These are phyloP conservation scores for Spodoptera frugiperda DNA, from an alignment of 1,140 invertebrate species.

Conservation along the genomic window DNA sequence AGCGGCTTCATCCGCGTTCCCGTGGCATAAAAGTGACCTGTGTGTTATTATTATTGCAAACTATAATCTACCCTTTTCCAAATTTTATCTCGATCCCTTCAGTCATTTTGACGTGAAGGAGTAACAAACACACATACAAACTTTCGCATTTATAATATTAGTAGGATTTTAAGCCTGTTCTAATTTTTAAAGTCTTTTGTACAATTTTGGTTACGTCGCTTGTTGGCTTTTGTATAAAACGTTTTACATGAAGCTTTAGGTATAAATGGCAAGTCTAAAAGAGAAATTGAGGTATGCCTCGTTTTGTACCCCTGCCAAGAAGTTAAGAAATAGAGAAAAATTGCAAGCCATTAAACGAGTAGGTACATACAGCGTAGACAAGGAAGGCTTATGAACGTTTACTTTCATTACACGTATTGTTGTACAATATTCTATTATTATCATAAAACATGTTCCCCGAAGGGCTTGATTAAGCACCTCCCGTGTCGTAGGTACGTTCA, in stretches of 20 bases:
- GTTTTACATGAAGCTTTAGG: conserved; percentile 15
- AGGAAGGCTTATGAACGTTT: conserved; percentile 2
- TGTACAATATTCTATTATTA: conserved; percentile 23
- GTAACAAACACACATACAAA: too few species aligned
- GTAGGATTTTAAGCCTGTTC: too few species aligned
- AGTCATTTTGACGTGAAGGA: too few species aligned
- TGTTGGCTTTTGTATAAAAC: not conserved
- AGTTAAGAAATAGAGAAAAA: conserved; percentile 38
- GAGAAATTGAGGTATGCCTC: conserved; percentile 37
- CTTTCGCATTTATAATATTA: too few species aligned
- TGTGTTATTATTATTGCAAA: too few species aligned
- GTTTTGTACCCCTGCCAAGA: conserved; percentile 32
- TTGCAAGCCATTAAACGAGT: conserved; percentile 19
- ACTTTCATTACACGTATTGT: not conserved
- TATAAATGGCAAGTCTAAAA: conserved; percentile 38
- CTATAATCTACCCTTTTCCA: too few species aligned
- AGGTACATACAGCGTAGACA: conserved; percentile 21
- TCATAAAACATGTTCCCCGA: not conserved
- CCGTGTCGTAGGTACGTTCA: too few species aligned
- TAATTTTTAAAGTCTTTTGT: not conserved
- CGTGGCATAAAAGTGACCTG: too few species aligned
- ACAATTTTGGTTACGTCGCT: not conserved
- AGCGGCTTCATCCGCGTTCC: too few species aligned
- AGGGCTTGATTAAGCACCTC: not conserved
- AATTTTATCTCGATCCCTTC: too few species aligned